These are phyloP conservation scores for Agrochola circellaris DNA, from an alignment of 2,888 invertebrate species.

Conservation along the genomic window DNA sequence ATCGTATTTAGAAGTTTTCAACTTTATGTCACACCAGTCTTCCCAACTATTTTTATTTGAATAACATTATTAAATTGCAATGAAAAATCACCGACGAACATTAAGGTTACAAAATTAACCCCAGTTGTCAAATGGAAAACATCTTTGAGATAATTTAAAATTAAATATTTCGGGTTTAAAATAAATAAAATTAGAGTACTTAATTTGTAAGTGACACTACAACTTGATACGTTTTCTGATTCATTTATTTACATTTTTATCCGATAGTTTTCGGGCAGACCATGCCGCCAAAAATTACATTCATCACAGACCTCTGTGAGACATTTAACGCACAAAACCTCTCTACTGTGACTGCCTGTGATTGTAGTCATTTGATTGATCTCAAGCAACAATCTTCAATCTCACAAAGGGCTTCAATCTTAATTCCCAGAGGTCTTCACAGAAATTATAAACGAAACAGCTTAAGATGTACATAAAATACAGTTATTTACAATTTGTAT, in stretches of 20 bases:
- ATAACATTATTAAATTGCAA: neutral
- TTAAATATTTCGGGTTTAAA: neutral
- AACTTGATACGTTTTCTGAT: neutral
- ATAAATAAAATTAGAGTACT: neutral
- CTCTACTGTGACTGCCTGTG: neutral
- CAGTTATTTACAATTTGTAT: conserved; percentile 66
- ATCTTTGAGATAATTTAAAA: neutral
- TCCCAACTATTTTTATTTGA: neutral
- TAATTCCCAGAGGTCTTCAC: conserved; percentile 27
- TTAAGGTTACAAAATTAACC: neutral
- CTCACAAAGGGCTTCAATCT: conserved; percentile 17
- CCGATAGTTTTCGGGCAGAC: neutral
- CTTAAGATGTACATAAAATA: conserved; percentile 65
- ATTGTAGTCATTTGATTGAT: conserved; percentile 12
- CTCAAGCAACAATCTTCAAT: conserved; percentile 18
- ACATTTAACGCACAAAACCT: neutral
- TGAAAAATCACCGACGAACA: neutral
- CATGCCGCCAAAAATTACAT: neutral
- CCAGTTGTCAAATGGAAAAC: no score
- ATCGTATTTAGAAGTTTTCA: no score
- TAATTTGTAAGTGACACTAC: neutral
- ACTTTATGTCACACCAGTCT: no score
- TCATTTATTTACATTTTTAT: neutral
- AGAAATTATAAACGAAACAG: conserved; percentile 49
- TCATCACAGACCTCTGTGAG: neutral